Evolutionary conservation across 1,140 invertebrate species (phyloP), one percentile per base, ranked within the genome.

Genomic region (Microplitis demolitor): DNA sequence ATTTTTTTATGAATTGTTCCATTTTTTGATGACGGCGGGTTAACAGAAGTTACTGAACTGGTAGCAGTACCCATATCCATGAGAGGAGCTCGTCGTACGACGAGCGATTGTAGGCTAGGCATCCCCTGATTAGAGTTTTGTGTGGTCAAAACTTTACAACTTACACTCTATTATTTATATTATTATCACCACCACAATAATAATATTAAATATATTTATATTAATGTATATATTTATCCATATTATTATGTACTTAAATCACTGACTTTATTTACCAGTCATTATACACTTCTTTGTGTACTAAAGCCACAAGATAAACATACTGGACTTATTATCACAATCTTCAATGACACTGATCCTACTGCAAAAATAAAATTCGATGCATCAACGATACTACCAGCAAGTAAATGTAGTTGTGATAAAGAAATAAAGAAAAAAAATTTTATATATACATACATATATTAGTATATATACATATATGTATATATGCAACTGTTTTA

Each of bases 91-190:
- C 86, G 86, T 86, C 86, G 79, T 78, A 86, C 71, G 85, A 87
- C 85, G 85, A 87, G 85, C 84, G 84, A 86, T 69, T 86, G 84
- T 85, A 87, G 84, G 80, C 85, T 87, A 83, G 86, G 86, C 86
- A 87, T 87, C 85, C 86, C 86, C 85, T 82, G 75, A 77, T 80
- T 31, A 77, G 67, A 73, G 72, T 79, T 67, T 72, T 80, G 75
- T 78, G 77, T 74, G 68, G 68, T 75, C 76, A 67, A 63, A 63
- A 70, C 56, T 56, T 24, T 33, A 16, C 14, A 45, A 11, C n/a
- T 33, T 35, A 8, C n/a, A 14, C 64, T 34, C 2, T 13, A 37
- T 61, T 35, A 11, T 8, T 54, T 35, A 14, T 33, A 50, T 50
- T 24, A 39, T 64, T 64, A 66, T 16, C 4, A n/a, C 1, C 8